These are phyloP conservation scores for Numida meleagris DNA, from an alignment of 2,113 vertebrate species.

Conservation along the genomic window DNA sequence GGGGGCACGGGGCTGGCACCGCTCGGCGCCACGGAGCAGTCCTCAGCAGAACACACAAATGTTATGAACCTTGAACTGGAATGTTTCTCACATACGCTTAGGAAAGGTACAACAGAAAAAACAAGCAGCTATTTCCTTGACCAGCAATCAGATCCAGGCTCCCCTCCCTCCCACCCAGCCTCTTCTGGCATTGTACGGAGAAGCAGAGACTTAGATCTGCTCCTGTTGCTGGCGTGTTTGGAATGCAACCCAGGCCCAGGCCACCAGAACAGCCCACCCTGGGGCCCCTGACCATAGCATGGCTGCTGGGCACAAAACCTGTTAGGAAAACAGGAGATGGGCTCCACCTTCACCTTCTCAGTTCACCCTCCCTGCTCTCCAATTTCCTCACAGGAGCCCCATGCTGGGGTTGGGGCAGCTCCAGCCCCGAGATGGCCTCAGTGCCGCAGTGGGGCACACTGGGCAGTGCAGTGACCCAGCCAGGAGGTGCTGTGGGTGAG, in stretches of 20 bases:
- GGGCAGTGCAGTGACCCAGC: background rate
- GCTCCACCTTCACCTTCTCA: fast-evolving
- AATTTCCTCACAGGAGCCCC: background rate
- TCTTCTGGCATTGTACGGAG: background rate
- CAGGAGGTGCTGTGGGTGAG: background rate
- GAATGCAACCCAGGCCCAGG: background rate
- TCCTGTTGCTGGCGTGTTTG: background rate
- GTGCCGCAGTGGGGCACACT: background rate
- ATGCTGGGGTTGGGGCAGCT: too few relatives aligned
- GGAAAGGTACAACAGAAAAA: background rate
- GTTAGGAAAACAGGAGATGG: background rate
- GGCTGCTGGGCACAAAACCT: background rate
- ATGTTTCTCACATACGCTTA: background rate
- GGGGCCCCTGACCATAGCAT: background rate
- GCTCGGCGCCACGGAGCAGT: background rate
- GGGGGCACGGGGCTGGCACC: background rate
- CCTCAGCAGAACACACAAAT: background rate
- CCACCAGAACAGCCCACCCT: background rate
- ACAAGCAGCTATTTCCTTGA: background rate
- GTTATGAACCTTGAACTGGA: background rate
- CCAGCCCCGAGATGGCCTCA: background rate
- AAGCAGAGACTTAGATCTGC: background rate
- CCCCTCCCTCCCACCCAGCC: background rate
- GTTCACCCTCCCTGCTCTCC: fast-evolving
- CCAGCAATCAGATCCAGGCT: background rate